Percentiles rank a stretch among this genome's conserved stretches.
Conservation (phyloP, 2,113 vertebrate species). For the Caretta caretta region DNA sequence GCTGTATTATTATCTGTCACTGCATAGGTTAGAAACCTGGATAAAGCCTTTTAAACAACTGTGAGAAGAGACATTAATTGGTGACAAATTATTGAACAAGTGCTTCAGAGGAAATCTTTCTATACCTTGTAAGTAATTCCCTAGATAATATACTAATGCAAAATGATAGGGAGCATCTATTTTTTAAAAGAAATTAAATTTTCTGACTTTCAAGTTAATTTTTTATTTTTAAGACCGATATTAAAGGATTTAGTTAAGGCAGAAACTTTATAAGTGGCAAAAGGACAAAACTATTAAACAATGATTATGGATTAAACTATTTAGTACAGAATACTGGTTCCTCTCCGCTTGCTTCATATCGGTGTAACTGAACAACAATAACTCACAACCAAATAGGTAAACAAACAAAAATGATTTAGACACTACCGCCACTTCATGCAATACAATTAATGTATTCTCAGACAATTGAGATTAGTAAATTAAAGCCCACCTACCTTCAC, state of each 20-base stretch:
- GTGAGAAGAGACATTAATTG: not conserved
- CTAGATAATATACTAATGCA: not conserved
- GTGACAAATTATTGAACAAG: not conserved
- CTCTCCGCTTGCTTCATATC: not conserved
- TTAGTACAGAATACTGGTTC: not conserved
- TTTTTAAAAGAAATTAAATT: not conserved
- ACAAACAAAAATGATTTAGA: not conserved
- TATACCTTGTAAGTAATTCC: not conserved
- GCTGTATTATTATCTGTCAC: not conserved
- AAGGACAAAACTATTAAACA: not conserved
- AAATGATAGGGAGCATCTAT: not conserved
- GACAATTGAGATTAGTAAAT: not conserved
- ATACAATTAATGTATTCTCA: not conserved
- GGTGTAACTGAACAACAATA: not conserved
- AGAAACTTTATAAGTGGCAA: not conserved
- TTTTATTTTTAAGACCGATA: not conserved
- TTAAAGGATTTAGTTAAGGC: not conserved
- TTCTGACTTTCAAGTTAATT: not conserved
- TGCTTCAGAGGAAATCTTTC: not conserved
- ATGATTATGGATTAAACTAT: not conserved
- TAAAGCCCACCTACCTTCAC: slow-evolving; percentile 78
- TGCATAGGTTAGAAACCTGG: not conserved
- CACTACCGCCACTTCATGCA: not conserved
- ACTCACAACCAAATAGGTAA: not conserved
- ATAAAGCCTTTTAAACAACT: slow-evolving; percentile 6